These are phyloP conservation scores for Monomorium pharaonis DNA, from an alignment of 1,140 invertebrate species.

Conservation along the genomic window DNA sequence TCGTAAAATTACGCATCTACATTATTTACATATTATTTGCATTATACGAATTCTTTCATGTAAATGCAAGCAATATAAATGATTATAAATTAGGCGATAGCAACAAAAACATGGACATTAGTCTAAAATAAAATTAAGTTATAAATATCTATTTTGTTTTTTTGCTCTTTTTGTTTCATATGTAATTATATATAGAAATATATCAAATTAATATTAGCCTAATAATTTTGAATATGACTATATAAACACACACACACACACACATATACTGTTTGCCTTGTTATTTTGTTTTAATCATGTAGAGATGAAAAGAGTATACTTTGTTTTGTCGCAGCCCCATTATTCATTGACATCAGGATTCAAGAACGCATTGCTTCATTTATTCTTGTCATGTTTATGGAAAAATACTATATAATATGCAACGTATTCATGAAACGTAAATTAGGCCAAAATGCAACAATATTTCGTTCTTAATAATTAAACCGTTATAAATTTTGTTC, in stretches of 20 bases:
- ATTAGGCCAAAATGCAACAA: slow-evolving; percentile 46
- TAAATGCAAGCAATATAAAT: no score
- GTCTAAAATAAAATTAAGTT: no score
- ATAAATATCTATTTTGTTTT: no score
- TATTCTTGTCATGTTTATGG: neutral
- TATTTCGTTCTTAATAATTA: neutral
- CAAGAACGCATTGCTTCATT: neutral
- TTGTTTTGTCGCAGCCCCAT: neutral
- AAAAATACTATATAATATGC: neutral
- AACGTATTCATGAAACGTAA: slow-evolving; percentile 30
- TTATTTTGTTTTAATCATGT: neutral
- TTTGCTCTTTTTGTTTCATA: no score
- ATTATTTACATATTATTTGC: no score
- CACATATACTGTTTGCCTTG: neutral
- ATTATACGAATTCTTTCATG: no score
- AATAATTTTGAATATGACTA: no score
- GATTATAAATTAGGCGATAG: no score
- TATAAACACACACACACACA: neutral
- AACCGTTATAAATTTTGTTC: neutral
- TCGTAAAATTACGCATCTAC: no score
- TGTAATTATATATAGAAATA: no score
- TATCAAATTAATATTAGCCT: no score
- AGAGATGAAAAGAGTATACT: neutral
- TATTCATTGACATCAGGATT: neutral
- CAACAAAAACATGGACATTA: no score